Base-by-base conservation (phyloP, 2,113 vertebrate genomes). In the Andinoacara biseriatus region DNA sequence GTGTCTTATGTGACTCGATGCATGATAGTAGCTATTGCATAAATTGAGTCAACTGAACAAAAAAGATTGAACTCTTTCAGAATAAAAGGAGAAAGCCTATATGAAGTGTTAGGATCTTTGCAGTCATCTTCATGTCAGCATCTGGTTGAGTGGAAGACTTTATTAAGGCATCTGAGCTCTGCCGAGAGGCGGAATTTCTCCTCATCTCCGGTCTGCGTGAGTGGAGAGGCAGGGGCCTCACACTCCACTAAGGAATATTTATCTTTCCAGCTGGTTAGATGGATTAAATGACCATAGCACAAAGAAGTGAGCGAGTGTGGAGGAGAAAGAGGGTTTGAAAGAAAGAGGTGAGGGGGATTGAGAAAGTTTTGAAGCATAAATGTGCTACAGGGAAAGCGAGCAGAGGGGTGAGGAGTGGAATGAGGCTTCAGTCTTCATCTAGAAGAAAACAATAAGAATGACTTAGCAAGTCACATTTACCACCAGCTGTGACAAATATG, bases 211-310 rank as follows among this genome's bases (percentile, higher is more conserved):
- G 91, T 92, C 89, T 93, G 93, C 56, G 83, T 90, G 91, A 91
- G 89, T 77, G 79, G 86, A 92, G 91, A 92, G 78, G 85, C 88
- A 86, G 86, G 92, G 92, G 92, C 93, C 95, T 91, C 93, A 88
- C 90, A 90, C 92, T 93, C 89, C 90, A 87, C 92, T 79, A 82
- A 90, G 88, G 91, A 93, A 94, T 95, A 94, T 95, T 95, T 95
- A 94, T 95, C 93, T 95, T 95, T 95, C 94, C 94, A 94, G 93
- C 85, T 91, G 93, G 91, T 93, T 94, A 91, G 91, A 92, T 87
- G 92, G 93, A 95, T 95, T 94, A 94, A 95, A 95, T 95, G 93
- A 95, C 93, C 89, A 83, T 93, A 84, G 87, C 38, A 65, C 92
- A 84, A 93, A 92, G 89, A 81, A 83, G 90, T 78, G 86, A 90